A percentile compares a stretch with the other conserved stretches of the same genome.
Evolutionary conservation across 2,888 invertebrate genomes (phyloP).

Genomic region (Exocentrus adspersus): DNA sequence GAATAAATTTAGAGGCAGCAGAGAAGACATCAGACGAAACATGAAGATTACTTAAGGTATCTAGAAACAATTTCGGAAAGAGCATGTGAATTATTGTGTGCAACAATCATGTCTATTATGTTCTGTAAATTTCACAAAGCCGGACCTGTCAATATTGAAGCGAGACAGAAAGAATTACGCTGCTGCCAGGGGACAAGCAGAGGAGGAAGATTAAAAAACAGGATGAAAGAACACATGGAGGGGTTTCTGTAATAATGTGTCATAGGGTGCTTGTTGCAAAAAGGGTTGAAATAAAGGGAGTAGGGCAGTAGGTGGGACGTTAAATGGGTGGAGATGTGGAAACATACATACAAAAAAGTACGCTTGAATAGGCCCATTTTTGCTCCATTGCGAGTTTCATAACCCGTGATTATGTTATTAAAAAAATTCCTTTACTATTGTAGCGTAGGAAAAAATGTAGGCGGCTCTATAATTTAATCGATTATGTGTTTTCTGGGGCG

Average conservation of each 20-base stretch:
- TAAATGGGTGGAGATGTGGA: conserved; percentile 11
- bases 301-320: conserved; percentile 23
- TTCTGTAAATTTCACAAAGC: conserved; percentile 1
- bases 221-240: conserved; percentile 47
- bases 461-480: background rate
- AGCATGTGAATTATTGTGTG: too few species aligned
- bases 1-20: too few species aligned
- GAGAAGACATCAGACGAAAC: too few species aligned
- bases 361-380: background rate
- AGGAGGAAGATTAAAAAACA: conserved; percentile 46
- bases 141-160: conserved; percentile 5
- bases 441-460: background rate
- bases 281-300: conserved; percentile 33
- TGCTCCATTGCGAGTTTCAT: background rate
- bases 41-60: too few species aligned
- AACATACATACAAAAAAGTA: background rate
- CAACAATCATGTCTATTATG: background rate
- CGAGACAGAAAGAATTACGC: background rate
- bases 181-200: conserved; percentile 13
- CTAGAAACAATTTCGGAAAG: too few species aligned
- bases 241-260: conserved; percentile 46
- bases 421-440: background rate
- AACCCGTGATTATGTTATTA: conserved; percentile 5
- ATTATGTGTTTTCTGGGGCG: background rate
- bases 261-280: conserved; percentile 45